A percentile compares a stretch with the other conserved stretches of the same genome.
These are phyloP conservation scores for Ectropis crepuscularia DNA, from an alignment of 2,888 invertebrate genomes.

Conservation along the genomic window DNA sequence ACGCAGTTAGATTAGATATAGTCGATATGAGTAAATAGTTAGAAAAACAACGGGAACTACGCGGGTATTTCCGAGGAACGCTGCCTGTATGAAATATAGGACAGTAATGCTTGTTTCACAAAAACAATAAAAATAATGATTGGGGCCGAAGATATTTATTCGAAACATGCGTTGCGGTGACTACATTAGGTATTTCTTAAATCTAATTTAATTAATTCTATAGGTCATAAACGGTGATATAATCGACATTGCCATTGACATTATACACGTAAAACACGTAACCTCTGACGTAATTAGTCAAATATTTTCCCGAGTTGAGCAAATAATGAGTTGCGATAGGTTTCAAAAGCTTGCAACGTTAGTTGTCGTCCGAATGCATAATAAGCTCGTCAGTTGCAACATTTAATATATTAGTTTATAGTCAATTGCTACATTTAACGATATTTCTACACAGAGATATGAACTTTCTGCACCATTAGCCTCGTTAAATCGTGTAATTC, in stretches of 20 bases:
- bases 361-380: constrained; percentile 30
- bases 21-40: too few relatives aligned
- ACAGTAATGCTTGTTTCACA: too few relatives aligned
- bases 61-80: too few relatives aligned
- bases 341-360: constrained; percentile 29
- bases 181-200: constrained; percentile 11
- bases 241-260: constrained; percentile 43
- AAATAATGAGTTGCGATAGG: constrained; percentile 25
- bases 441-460: constrained; percentile 47
- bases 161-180: too few relatives aligned
- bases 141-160: too few relatives aligned
- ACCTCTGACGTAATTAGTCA: constrained; percentile 29
- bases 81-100: too few relatives aligned
- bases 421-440: constrained; percentile 37
- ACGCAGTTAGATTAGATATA: too few relatives aligned
- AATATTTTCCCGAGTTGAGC: constrained; percentile 29
- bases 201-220: constrained; percentile 15
- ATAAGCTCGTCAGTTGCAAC: constrained; percentile 34
- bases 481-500: constrained; percentile 55
- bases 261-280: constrained; percentile 32
- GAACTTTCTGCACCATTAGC: constrained; percentile 51
- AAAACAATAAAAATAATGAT: too few relatives aligned
- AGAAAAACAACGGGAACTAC: too few relatives aligned
- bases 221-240: constrained; percentile 32
- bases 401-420: constrained; percentile 32